Conservation (phyloP, 2,113 vertebrate species). For the Misgurnus anguillicaudatus region DNA sequence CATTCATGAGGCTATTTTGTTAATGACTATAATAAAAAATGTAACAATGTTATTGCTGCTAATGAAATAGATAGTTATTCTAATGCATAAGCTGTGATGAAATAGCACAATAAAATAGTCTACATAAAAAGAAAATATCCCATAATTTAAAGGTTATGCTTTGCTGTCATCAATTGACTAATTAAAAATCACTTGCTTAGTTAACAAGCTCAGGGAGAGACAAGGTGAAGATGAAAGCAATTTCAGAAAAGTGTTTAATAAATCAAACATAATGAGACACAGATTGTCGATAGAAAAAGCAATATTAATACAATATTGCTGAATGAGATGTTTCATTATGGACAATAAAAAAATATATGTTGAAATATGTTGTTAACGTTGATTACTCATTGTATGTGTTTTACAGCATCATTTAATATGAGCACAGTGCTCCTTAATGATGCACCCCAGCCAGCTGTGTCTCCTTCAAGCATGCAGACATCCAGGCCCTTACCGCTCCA, state of each 20-base stretch:
- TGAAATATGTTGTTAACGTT: neutral
- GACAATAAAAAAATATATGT: neutral
- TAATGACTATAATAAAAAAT: slow-evolving; percentile 9
- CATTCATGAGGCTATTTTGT: slow-evolving; percentile 10
- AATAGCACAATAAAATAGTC: neutral
- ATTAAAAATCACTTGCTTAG: neutral
- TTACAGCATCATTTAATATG: slow-evolving; percentile 72
- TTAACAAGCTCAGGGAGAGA: neutral
- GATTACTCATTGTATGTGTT: neutral
- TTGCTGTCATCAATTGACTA: neutral
- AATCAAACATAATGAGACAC: neutral
- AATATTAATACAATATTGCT: neutral
- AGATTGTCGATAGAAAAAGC: neutral
- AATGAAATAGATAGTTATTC: slow-evolving; percentile 1
- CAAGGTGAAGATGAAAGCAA: neutral
- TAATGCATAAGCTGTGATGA: neutral
- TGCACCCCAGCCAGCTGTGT: slow-evolving; percentile 67
- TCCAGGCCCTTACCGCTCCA: slow-evolving; percentile 61
- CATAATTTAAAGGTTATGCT: neutral
- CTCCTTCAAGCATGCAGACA: slow-evolving; percentile 73
- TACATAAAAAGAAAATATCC: neutral
- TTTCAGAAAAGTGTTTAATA: neutral
- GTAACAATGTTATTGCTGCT: neutral
- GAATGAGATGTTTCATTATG: neutral
- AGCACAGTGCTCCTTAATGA: slow-evolving; percentile 74